Conservation (phyloP, 2,888 invertebrate genomes). For the Disparrhopalites patrizii region DNA sequence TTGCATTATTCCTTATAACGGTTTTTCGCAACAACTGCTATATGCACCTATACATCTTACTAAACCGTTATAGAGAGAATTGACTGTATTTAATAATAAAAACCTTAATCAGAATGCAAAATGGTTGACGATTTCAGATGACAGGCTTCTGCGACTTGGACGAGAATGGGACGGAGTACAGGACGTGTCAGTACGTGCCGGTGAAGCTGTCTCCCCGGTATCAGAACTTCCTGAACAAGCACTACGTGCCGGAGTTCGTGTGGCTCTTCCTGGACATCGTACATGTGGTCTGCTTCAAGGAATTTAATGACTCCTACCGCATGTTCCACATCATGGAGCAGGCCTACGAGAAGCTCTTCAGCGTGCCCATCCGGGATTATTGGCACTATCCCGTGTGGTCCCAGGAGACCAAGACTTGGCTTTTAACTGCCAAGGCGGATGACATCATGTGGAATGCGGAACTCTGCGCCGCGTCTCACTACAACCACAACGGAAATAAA, state of each 20-base stretch:
- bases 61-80: too few species aligned
- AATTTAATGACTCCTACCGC: constrained; percentile 42
- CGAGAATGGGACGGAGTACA: background rate
- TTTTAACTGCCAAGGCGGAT: constrained; percentile 10
- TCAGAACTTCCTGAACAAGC: constrained; percentile 11
- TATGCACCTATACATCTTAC: too few species aligned
- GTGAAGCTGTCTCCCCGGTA: constrained; percentile 6
- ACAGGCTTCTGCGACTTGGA: constrained; percentile 30
- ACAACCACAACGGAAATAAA: background rate
- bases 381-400: constrained; percentile 32
- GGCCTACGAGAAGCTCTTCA: constrained; percentile 40
- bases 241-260: constrained; percentile 42
- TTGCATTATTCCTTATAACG: too few species aligned
- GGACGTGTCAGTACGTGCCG: background rate
- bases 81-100: too few species aligned
- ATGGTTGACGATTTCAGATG: constrained; percentile 32
- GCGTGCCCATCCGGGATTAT: constrained; percentile 40
- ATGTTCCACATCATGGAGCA: constrained; percentile 45
- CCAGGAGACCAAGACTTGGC: background rate
- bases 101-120: background rate
- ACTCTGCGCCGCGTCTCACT: constrained; percentile 10
- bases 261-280: constrained; percentile 44
- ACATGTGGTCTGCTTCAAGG: constrained; percentile 40
- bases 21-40: too few species aligned
- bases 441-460: constrained; percentile 21